Evolutionary conservation across 2,113 vertebrate genomes (phyloP).

Genomic region (Balaeniceps rex): DNA sequence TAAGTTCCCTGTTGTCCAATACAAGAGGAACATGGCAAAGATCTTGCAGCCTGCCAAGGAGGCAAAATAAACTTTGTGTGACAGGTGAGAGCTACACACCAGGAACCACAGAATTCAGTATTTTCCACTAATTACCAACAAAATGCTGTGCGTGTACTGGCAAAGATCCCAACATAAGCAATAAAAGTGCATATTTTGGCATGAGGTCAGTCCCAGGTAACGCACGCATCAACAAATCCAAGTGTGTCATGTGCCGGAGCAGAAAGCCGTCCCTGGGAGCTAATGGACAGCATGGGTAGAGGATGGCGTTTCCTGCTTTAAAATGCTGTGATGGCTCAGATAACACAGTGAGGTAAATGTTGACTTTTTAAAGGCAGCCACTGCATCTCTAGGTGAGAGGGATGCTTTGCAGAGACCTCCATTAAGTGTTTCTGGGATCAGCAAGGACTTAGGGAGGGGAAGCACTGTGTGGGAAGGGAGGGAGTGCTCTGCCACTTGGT

Average conservation of each 20-base stretch:
- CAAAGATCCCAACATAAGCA: background rate
- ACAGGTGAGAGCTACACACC: background rate
- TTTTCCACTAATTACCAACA: slow-evolving; percentile 42
- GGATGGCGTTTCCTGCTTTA: background rate
- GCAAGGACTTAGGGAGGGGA: background rate
- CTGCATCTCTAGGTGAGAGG: background rate
- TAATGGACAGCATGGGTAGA: background rate
- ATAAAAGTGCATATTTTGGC: background rate
- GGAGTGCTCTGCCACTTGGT: background rate
- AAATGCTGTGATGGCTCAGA: background rate
- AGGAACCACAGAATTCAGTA: background rate
- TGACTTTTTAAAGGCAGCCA: background rate
- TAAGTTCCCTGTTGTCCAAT: background rate
- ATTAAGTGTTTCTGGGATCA: background rate
- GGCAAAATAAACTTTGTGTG: background rate
- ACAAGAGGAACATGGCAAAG: background rate
- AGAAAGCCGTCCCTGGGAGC: background rate
- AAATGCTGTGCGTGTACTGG: background rate
- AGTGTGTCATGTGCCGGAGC: background rate
- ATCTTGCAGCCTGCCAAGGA: background rate
- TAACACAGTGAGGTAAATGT: background rate
- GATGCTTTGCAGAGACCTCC: background rate
- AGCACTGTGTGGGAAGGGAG: background rate
- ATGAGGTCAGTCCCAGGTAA: background rate
- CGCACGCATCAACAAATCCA: background rate